phyloP scores from a whole-genome alignment of 1,140 invertebrate species.

The Polypedilum pembai region DNA sequence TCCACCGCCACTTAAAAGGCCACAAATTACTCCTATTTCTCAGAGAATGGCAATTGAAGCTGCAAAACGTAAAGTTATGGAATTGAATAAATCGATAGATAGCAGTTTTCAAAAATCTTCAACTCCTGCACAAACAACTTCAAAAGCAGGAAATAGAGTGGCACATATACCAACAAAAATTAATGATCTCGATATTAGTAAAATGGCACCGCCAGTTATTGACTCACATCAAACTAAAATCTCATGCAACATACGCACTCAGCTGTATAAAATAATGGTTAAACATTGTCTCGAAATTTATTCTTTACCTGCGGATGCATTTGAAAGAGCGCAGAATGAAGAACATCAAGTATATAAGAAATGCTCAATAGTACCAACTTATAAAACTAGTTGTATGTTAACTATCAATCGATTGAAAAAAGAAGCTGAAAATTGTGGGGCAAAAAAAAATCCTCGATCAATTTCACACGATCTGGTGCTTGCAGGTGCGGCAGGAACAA shows the following conservation, averaged over 20 bases:
- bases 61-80: conserved; percentile 51
- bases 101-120: conserved; percentile 33
- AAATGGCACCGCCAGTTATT: conserved; percentile 51
- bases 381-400: conserved; percentile 76
- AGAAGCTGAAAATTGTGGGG: conserved; percentile 49
- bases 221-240: conserved; percentile 72
- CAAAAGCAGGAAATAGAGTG: conserved; percentile 56
- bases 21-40: conserved; percentile 51
- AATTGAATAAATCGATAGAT: conserved; percentile 43
- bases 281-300: conserved; percentile 79
- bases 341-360: conserved; percentile 70
- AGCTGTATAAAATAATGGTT: conserved; percentile 78
- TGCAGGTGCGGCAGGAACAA: conserved; percentile 51
- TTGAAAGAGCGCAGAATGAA: conserved; percentile 59
- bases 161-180: conserved; percentile 51
- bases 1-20: conserved; percentile 34
- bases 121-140: conserved; percentile 57
- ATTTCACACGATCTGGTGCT: conserved; percentile 59
- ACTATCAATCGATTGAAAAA: conserved; percentile 66
- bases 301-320: conserved; percentile 59
- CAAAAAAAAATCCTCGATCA: conserved; percentile 35
- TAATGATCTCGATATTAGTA: neutral
- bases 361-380: conserved; percentile 69
- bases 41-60: conserved; percentile 52
- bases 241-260: conserved; percentile 70